Conservation (phyloP, 2,888 invertebrate genomes). For the Maniola hyperantus region DNA sequence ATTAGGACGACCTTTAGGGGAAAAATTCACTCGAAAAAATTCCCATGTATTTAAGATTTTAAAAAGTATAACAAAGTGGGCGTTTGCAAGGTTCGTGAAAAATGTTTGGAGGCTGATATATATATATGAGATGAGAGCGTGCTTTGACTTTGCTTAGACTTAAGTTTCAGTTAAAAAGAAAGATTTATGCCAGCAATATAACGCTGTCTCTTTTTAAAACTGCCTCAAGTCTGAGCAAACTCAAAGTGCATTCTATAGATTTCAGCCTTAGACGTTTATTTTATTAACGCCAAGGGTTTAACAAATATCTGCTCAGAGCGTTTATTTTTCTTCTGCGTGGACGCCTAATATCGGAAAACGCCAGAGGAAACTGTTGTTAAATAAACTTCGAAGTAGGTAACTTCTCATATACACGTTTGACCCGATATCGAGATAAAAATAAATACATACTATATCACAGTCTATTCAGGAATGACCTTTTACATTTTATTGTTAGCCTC, state of each 20-base stretch:
- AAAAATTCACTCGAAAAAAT: not conserved
- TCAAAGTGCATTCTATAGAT: no score
- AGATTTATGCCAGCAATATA: no score
- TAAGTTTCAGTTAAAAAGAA: no score
- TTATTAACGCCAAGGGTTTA: not conserved
- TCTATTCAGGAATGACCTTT: constrained; percentile 30
- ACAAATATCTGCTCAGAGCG: not conserved
- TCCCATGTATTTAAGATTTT: constrained; percentile 1
- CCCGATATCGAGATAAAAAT: constrained; percentile 33
- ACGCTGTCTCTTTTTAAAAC: no score
- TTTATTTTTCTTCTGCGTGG: constrained; percentile 33
- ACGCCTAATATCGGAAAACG: constrained; percentile 34
- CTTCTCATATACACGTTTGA: constrained; percentile 27
- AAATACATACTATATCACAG: constrained; percentile 16
- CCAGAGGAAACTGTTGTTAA: constrained; percentile 35
- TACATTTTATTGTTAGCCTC: constrained; percentile 31
- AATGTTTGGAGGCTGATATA: not conserved
- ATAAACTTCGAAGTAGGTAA: constrained; percentile 29
- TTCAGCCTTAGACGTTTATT: not conserved
- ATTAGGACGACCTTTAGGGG: constrained; percentile 3
- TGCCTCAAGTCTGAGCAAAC: no score
- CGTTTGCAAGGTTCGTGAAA: not conserved
- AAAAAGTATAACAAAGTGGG: not conserved
- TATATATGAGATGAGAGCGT: no score
- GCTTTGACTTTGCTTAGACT: no score